Percentiles rank a stretch among this genome's conserved stretches.
phyloP scores from a whole-genome alignment of 1,140 invertebrate species.

The Hylyphantes graminicola region DNA sequence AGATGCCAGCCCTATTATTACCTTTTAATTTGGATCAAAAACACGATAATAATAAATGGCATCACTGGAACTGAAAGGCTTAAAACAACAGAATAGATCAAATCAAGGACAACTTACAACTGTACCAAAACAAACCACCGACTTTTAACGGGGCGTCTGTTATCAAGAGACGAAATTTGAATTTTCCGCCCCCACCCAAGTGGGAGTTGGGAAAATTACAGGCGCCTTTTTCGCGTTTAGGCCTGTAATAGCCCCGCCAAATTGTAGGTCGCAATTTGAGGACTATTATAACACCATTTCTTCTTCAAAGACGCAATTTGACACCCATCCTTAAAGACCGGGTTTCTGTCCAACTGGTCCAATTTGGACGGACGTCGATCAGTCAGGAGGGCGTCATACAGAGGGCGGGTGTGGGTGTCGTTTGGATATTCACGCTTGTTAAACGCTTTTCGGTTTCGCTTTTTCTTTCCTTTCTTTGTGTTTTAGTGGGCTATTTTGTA shows the following conservation, averaged over 20 bases:
- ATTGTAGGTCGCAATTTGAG: constrained; percentile 46
- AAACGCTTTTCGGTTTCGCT: constrained; percentile 16
- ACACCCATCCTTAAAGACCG: constrained; percentile 47
- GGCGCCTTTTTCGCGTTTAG: constrained; percentile 39
- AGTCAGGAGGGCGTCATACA: neutral
- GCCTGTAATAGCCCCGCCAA: constrained; percentile 26
- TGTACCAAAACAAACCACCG: neutral
- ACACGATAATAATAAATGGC: no score
- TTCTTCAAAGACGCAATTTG: constrained; percentile 23
- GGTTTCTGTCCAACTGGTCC: constrained; percentile 37
- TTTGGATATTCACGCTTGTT: constrained; percentile 39
- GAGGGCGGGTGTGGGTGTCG: constrained; percentile 15
- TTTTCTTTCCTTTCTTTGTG: no score
- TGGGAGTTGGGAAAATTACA: constrained; percentile 31
- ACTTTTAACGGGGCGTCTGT: constrained; percentile 27
- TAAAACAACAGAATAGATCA: no score
- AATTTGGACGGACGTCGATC: neutral
- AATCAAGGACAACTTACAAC: neutral
- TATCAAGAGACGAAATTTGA: constrained; percentile 18
- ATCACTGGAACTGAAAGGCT: no score
- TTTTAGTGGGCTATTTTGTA: no score
- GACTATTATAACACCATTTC: constrained; percentile 56
- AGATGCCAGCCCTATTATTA: no score
- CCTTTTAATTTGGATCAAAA: no score
- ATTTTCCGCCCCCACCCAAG: constrained; percentile 39